Evolutionary conservation across 1,140 invertebrate genomes (phyloP).

Genomic region (Psilanteris sp.): DNA sequence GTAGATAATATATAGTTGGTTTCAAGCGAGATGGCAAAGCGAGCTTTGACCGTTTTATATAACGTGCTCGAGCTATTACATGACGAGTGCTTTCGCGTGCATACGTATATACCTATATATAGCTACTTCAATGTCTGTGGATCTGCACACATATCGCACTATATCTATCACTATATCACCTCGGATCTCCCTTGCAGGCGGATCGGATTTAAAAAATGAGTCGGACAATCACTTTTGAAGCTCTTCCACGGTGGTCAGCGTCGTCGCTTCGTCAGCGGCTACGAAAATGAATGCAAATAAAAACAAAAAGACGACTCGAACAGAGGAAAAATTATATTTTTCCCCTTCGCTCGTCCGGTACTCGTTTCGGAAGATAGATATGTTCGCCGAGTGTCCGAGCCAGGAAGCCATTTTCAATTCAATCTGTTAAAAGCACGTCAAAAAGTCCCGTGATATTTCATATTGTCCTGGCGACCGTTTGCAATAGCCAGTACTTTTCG

Average conservation of each 20-base stretch:
- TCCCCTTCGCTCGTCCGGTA: constrained; percentile 65
- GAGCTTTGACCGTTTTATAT: constrained; percentile 76
- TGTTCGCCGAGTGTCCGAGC: constrained; percentile 71
- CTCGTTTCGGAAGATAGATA: constrained; percentile 72
- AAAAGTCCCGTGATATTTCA: constrained; percentile 76
- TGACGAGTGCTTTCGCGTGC: constrained; percentile 42
- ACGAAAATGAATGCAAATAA: constrained; percentile 69
- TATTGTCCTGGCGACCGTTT: constrained; percentile 43
- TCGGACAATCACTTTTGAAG: constrained; percentile 74
- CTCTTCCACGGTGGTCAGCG: constrained; percentile 61
- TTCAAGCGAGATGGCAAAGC: constrained; percentile 64
- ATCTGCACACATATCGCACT: constrained; percentile 44
- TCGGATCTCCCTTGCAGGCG: constrained; percentile 63
- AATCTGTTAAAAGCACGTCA: constrained; percentile 78
- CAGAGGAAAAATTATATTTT: constrained; percentile 63
- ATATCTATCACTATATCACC: constrained; percentile 70
- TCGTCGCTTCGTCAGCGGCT: constrained; percentile 73
- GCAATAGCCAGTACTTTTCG: constrained; percentile 38
- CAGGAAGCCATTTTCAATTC: constrained; percentile 76
- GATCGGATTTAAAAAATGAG: constrained; percentile 73
- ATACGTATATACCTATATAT: constrained; percentile 50
- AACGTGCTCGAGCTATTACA: constrained; percentile 65
- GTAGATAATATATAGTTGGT: constrained; percentile 75
- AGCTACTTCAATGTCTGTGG: constrained; percentile 1
- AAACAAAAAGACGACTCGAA: constrained; percentile 44